A percentile compares a stretch with the other conserved stretches of the same genome.
Conservation (phyloP, 1,140 invertebrate species). For the Aphis craccivora region DNA sequence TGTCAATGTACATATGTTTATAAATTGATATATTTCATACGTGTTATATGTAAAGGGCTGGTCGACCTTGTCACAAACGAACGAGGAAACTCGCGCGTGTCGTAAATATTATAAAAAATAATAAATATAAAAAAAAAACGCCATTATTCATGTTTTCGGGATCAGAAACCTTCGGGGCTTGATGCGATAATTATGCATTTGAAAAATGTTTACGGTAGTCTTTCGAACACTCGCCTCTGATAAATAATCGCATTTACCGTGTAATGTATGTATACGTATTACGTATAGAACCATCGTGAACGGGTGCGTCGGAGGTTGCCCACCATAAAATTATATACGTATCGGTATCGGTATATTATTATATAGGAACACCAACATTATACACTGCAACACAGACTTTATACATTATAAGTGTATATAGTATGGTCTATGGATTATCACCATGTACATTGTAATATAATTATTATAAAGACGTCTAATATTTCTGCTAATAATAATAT, state of each 20-base stretch:
- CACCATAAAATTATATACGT: background rate
- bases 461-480: background rate
- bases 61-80: background rate
- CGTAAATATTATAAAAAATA: background rate
- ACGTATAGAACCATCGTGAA: background rate
- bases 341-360: background rate
- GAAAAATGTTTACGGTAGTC: background rate
- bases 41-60: background rate
- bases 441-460: background rate
- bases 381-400: background rate
- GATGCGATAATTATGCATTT: background rate
- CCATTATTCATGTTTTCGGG: background rate
- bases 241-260: background rate
- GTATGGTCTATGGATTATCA: background rate
- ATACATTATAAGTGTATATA: background rate
- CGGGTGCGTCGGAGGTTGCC: background rate
- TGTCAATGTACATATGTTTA: background rate
- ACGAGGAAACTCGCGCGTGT: background rate
- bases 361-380: background rate
- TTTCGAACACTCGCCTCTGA: background rate
- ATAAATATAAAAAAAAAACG: background rate
- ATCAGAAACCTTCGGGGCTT: background rate
- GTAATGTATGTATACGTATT: background rate
- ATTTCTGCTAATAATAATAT: background rate
- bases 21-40: background rate